Base-by-base conservation (phyloP, 2,888 invertebrate genomes). In the Imbricaverruca yamaguchii region DNA sequence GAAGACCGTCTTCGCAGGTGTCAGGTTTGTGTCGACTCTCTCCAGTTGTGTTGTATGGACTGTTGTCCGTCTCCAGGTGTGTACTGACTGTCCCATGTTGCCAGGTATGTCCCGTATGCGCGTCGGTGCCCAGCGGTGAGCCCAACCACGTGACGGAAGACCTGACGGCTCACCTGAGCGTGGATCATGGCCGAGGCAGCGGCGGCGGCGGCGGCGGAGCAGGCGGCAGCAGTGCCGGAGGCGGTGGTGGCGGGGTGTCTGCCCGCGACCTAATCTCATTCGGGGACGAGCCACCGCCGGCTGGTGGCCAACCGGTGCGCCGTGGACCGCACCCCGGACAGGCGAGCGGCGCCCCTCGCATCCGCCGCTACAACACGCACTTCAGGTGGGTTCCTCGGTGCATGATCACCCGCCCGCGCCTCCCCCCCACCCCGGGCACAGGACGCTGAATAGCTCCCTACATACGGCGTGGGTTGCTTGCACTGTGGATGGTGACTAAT, bases 101-200 rank as follows among this genome's bases (percentile, higher is more conserved):
- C n/a, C 77, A 21, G 55, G 39, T 81, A 80, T 80, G 18, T 57
- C 98, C 98, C 84, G 93, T 98, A 81, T 98, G 98, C 89, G 98
- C 98, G 83, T 94, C 97, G 83, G 91, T 95, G 89, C 96, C 97
- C 67, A 97, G 97, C 84, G 97, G 97, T 81, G 98, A 98, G 88
- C 97, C 97, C 83, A 98, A 98, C 90, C 92, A 96, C 87, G 95
- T 97, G 89, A 97, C 97, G 84, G 97, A 98, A 90, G 98, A 98
- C 90, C 96, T 98, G 89, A 94, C 96, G 84, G 94, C 95, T 86
- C 98, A 98, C 90, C 92, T 98, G 86, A 94, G 95, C 83, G 89
- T 97, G 85, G 97, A 98, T 88, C 98, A 98, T 89, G 92, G 96
- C 86, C 92, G 92, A 86, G 93, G 93, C 63, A 18, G 56, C 56